A percentile compares a stretch with the other conserved stretches of the same genome.
Conservation (phyloP, 1,140 invertebrate species). For the Drosophila pachea region DNA sequence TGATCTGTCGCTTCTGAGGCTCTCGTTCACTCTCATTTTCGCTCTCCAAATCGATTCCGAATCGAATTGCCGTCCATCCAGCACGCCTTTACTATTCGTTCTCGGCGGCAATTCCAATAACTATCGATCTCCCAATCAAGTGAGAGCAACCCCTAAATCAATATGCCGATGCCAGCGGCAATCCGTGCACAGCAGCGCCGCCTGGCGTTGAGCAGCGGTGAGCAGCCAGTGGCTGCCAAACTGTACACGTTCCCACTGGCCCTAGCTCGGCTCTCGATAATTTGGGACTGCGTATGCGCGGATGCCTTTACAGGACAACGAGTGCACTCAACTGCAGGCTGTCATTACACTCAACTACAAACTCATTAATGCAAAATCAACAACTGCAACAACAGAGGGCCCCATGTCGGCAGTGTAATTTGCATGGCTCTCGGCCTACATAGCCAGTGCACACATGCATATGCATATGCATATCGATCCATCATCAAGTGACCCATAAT, state of each 20-base stretch:
- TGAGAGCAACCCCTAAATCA: constrained; percentile 66
- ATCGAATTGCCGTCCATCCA: not conserved
- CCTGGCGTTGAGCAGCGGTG: constrained; percentile 37
- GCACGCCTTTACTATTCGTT: constrained; percentile 25
- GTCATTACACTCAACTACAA: constrained; percentile 70
- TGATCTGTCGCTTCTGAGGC: not conserved
- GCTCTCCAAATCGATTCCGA: not conserved
- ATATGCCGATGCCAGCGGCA: constrained; percentile 25
- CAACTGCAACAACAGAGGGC: constrained; percentile 51
- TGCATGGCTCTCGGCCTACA: constrained; percentile 33
- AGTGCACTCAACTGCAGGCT: constrained; percentile 16
- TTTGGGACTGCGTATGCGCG: constrained; percentile 21
- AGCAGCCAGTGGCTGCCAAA: constrained; percentile 40
- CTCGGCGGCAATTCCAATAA: constrained; percentile 42
- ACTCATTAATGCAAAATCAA: constrained; percentile 73
- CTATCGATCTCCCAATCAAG: constrained; percentile 70
- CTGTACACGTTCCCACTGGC: constrained; percentile 27
- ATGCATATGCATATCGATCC: constrained; percentile 7
- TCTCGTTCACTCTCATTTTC: not conserved
- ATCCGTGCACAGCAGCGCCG: constrained; percentile 37
- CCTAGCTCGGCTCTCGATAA: constrained; percentile 41
- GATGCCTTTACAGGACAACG: constrained; percentile 42
- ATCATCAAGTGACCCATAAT: constrained; percentile 45
- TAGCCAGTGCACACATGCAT: not conserved
- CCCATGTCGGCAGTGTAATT: constrained; percentile 47